Base-by-base conservation (phyloP, 1,140 invertebrate genomes). In the Paraescarpia echinospica region DNA sequence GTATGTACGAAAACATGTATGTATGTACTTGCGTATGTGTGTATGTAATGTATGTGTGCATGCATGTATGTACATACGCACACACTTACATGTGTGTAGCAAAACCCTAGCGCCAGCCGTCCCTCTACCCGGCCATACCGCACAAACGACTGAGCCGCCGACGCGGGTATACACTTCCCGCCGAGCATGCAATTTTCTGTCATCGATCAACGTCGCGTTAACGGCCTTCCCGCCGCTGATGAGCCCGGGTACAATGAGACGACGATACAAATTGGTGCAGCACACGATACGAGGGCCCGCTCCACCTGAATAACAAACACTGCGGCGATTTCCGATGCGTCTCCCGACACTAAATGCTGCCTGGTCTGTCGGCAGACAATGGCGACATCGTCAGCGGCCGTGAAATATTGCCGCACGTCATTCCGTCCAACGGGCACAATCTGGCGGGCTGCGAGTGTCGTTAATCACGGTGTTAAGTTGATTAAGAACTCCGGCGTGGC, bases 1-100 rank as follows among this genome's bases (percentile, higher is more conserved):
- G 41, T 41, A 41, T 41, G 41, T 41, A 41, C 12, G 41, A 6
- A 41, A 6, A 12, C 12, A 41, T 41, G 41, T 41, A 41, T 41
- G 41, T 41, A 41, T 41, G 41, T 41, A 41, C 12, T 4, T 41
- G 18, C 18, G 89, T 33, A 89, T 89, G 89, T 89, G 18, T 89
- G 89, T 89, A 33, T 33, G 89, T 89, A 89, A 89, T 89, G 89
- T 89, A 89, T 89, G 89, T 89, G 8, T 89, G 89, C 18, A 89
- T 89, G 89, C 34, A 89, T 89, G 89, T 89, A 89, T 89, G 41
- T 41, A 41, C 12, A 12, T 41, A 41, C 12, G 41, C 41, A 41
- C 12, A 41, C 12, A 12, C 41, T 41, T 41, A 12, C 12, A 41
- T 41, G 41, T 41, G 12, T 41, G 41, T 41, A n/a, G n/a, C n/a